Conservation (phyloP, 2,797 vertebrate genomes). For the Masticophis lateralis region DNA sequence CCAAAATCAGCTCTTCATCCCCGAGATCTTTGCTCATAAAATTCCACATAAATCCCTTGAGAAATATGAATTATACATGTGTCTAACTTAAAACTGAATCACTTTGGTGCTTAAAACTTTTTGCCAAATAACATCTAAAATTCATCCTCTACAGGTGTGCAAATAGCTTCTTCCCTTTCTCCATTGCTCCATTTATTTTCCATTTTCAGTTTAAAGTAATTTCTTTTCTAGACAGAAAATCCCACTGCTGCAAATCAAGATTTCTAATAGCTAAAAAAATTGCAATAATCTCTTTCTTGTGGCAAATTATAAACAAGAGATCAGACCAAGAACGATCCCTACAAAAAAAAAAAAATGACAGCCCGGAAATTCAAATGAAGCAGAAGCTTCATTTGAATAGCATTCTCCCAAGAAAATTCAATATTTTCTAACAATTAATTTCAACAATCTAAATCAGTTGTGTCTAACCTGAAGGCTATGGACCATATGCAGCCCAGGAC, state of each 20-base stretch:
- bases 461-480: background rate
- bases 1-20: slow-evolving; percentile 19
- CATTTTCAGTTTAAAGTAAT: background rate
- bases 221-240: background rate
- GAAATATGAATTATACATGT: background rate
- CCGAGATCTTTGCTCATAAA: background rate
- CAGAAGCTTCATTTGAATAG: background rate
- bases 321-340: background rate
- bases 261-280: background rate
- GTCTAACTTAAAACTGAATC: background rate
- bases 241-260: background rate
- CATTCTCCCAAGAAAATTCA: background rate
- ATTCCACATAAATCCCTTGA: slow-evolving; percentile 8
- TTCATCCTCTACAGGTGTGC: background rate
- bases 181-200: background rate
- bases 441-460: background rate
- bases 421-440: background rate
- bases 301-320: background rate
- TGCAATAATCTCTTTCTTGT: background rate
- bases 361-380: background rate
- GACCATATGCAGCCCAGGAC: background rate
- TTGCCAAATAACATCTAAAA: background rate
- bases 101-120: background rate
- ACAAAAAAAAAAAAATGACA: background rate
- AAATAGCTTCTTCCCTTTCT: background rate